Conservation (phyloP, 2,888 invertebrate genomes). For the Macrosiphum euphorbiae region DNA sequence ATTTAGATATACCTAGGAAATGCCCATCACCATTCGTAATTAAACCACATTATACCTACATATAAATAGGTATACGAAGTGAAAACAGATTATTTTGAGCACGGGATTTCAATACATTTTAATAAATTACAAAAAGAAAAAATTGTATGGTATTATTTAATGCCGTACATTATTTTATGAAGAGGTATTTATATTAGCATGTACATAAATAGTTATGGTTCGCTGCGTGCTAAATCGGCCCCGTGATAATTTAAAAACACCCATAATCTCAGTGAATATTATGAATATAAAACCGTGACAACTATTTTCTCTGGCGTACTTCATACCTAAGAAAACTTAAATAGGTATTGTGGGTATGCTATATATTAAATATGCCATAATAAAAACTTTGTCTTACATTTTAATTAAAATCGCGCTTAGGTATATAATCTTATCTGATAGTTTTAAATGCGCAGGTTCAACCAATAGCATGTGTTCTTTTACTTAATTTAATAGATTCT, state of each 20-base stretch:
- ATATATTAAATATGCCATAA: background rate
- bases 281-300: background rate
- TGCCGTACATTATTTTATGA: background rate
- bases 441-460: background rate
- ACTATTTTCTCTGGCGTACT: background rate
- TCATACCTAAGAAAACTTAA: background rate
- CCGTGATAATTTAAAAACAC: background rate
- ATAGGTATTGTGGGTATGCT: background rate
- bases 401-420: background rate
- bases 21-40: background rate
- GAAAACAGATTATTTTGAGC: background rate
- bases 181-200: background rate
- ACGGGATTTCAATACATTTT: background rate
- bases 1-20: background rate
- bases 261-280: background rate
- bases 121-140: background rate
- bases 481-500: background rate
- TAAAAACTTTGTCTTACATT: background rate
- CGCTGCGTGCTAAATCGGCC: background rate
- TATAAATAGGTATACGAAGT: background rate
- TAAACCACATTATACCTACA: background rate
- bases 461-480: background rate
- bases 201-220: background rate
- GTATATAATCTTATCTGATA: background rate
- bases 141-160: background rate